These are phyloP conservation scores for Brenthis ino DNA, from an alignment of 2,888 invertebrate genomes.

Conservation along the genomic window DNA sequence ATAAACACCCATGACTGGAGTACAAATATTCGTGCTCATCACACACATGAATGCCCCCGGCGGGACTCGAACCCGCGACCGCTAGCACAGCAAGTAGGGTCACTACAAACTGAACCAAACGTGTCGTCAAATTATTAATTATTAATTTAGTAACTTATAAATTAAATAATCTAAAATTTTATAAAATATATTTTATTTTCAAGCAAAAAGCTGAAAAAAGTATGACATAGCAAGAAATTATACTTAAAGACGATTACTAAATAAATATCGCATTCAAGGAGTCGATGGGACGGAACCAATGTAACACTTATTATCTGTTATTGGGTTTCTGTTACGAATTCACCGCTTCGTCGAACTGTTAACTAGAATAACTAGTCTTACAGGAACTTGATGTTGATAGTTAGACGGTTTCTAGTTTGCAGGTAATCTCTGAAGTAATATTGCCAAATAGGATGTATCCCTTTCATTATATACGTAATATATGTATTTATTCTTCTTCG, in stretches of 20 bases:
- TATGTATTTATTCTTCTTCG: background rate
- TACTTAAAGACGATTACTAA: constrained; percentile 35
- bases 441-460: constrained; percentile 21
- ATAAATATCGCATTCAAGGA: constrained; percentile 40
- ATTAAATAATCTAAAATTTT: too few relatives aligned
- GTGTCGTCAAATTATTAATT: too few relatives aligned
- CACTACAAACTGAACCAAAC: too few relatives aligned
- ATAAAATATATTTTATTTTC: background rate
- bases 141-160: too few relatives aligned
- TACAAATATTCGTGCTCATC: too few relatives aligned
- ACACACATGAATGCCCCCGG: too few relatives aligned
- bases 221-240: constrained; percentile 1
- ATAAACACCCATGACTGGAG: too few relatives aligned
- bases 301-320: constrained; percentile 64
- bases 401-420: constrained; percentile 22
- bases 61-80: too few relatives aligned
- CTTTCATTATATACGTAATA: constrained; percentile 4
- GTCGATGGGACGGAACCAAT: constrained; percentile 74
- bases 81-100: too few relatives aligned
- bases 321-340: constrained; percentile 50
- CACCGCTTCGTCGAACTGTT: constrained; percentile 41
- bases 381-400: constrained; percentile 35
- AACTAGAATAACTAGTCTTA: constrained; percentile 44
- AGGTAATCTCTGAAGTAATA: constrained; percentile 24
- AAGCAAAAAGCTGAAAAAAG: background rate